phyloP scores from a whole-genome alignment of 2,797 vertebrate species.

The Xiphophorus birchmanni region DNA sequence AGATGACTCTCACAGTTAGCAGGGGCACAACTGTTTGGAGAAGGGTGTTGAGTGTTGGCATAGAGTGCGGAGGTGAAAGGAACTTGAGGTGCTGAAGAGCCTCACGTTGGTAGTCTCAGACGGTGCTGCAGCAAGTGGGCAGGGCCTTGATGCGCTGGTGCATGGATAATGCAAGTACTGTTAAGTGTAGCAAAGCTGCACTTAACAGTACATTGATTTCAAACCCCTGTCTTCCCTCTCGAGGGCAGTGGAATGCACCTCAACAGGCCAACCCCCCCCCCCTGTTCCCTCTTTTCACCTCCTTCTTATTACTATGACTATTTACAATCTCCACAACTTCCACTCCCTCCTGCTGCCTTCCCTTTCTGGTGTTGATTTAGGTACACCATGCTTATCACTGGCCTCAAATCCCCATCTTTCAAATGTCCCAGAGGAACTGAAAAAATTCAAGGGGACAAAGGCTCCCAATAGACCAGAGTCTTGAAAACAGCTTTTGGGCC shows the following conservation, averaged over 20 bases:
- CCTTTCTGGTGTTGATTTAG: constrained; percentile 55
- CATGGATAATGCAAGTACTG: constrained; percentile 77
- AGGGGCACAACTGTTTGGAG: constrained; percentile 66
- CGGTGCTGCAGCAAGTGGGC: constrained; percentile 39
- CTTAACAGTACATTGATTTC: constrained; percentile 88
- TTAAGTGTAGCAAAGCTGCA: constrained; percentile 81
- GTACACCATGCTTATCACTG: constrained; percentile 59
- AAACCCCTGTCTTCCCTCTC: constrained; percentile 75
- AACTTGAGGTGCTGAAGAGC: constrained; percentile 51
- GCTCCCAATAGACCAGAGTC: constrained; percentile 60
- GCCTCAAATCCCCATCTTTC: constrained; percentile 31
- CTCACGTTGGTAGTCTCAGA: constrained; percentile 53
- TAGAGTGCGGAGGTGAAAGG: constrained; percentile 64
- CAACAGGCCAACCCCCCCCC: constrained; percentile 43
- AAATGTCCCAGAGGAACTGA: constrained; percentile 52
- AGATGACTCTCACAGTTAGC: constrained; percentile 69
- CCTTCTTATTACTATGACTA: constrained; percentile 47
- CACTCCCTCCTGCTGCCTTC: constrained; percentile 50
- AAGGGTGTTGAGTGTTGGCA: constrained; percentile 69
- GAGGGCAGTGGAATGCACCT: constrained; percentile 68
- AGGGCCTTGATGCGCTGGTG: constrained; percentile 64
- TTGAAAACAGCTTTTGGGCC: constrained; percentile 61
- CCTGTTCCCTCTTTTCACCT: constrained; percentile 29
- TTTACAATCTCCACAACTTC: constrained; percentile 51
- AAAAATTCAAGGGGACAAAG: constrained; percentile 65